Evolutionary conservation across 2,888 invertebrate genomes (phyloP), one percentile per base, ranked within the genome.

Genomic region (Balanococcus diminutus): DNA sequence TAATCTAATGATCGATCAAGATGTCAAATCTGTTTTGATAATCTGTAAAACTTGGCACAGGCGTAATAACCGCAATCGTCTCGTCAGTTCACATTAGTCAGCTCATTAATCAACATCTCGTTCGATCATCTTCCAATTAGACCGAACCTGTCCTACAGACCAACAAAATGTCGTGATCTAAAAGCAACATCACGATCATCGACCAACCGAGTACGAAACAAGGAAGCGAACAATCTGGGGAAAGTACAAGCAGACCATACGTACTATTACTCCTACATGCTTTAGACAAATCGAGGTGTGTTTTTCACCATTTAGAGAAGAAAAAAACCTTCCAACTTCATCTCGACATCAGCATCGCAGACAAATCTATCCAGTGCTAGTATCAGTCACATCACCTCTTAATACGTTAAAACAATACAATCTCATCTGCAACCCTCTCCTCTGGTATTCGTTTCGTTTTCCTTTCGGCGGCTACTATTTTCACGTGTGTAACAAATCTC

Each of bases 91-190:
- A 28, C 28, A 72, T 31, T 72, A 31, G 16, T 16, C 6, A 5
- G 25, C 72, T 72, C 72, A 31, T 31, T 72, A 72, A 72, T 31
- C 72, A 72, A 16, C 31, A 28, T 72, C 72, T 31, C 28, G 14
- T 0, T 5, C 25, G 0, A 72, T 72, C 11, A 46, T 72, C 31
- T n/a, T 72, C 72, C 25, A 67, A 67, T 67, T 67, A 67, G 5
- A 19, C 67, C 67, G 2, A 67, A 67, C 25, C 67, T 67, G 67
- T 67, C 25, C 67, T 14, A 67, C 25, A 67, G 67, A 67, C 67
- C 67, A 19, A 67, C 67, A 51, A 67, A 67, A 67, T 67, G 25
- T 67, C 67, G 67, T 28, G 67, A 67, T 67, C n/a, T 42, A 46
- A 25, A 67, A 67, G 9, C 11, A 14, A 67, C 67, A 0, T 3